Conservation (phyloP, 2,113 vertebrate genomes). For the Sinocyclocheilus anophthalmus region DNA sequence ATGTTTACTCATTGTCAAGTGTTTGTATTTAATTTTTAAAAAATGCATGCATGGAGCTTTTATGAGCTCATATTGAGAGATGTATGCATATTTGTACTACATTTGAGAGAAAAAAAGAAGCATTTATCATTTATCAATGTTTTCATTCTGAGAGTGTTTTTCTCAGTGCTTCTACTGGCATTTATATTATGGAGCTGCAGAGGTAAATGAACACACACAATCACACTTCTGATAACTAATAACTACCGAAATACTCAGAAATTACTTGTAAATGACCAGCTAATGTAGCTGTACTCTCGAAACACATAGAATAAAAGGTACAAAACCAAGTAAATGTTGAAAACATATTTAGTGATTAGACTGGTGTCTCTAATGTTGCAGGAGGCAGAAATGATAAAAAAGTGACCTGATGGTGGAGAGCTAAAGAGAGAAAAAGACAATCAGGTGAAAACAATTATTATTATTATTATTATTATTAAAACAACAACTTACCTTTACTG, state of each 20-base stretch:
- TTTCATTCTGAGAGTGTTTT: not conserved
- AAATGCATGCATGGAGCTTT: not conserved
- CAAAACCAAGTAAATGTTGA: not conserved
- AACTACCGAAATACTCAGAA: no score
- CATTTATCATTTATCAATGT: not conserved
- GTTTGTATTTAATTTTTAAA: not conserved
- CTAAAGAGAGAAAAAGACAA: not conserved
- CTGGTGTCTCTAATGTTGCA: not conserved
- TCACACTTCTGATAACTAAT: not conserved
- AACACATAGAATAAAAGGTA: not conserved
- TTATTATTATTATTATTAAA: no score
- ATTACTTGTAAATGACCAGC: not conserved
- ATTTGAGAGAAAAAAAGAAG: not conserved
- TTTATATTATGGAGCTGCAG: slow-evolving; percentile 11
- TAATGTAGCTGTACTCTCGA: not conserved
- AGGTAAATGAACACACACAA: slow-evolving; percentile 1
- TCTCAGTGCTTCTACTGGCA: not conserved
- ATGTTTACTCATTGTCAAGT: not conserved
- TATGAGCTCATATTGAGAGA: not conserved
- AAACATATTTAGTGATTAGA: not conserved
- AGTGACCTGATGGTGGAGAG: not conserved
- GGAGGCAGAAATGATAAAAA: not conserved
- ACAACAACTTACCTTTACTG: not conserved
- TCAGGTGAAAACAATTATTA: not conserved
- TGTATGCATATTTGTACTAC: not conserved